phyloP scores from a whole-genome alignment of 2,888 invertebrate genomes.

The Macrosiphum euphorbiae region DNA sequence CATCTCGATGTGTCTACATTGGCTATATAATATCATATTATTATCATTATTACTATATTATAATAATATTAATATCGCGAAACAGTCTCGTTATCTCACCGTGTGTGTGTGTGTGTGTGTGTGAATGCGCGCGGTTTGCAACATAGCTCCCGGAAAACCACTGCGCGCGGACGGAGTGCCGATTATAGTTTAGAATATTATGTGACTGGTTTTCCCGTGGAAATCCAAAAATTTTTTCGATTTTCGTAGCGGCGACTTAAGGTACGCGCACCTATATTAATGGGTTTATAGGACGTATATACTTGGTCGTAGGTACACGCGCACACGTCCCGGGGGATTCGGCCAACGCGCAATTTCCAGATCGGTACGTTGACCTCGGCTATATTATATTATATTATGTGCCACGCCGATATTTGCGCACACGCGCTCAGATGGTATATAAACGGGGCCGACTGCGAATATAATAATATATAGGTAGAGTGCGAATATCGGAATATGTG shows the following conservation, averaged over 20 bases:
- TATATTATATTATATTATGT: constrained; percentile 14
- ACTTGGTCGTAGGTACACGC: not conserved
- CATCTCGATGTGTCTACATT: not conserved
- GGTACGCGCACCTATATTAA: no score
- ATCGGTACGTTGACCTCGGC: constrained; percentile 55
- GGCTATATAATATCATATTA: not conserved
- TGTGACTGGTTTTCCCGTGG: not conserved
- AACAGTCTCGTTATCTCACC: no score
- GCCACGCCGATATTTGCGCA: constrained; percentile 35
- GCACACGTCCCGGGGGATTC: constrained; percentile 18
- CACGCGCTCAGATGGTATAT: not conserved
- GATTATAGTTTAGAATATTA: no score
- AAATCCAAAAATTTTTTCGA: not conserved
- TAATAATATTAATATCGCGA: no score
- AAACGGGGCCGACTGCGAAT: constrained; percentile 16
- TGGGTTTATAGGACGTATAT: not conserved
- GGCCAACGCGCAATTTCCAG: constrained; percentile 53
- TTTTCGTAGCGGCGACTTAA: not conserved
- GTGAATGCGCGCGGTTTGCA: no score
- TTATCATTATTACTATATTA: no score
- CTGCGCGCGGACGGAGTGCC: not conserved
- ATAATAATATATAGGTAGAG: not conserved
- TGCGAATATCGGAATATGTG: not conserved
- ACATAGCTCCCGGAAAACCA: not conserved
- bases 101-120: no score